These are phyloP conservation scores for Chrysemys picta DNA, from an alignment of 2,113 vertebrate species.

Conservation along the genomic window DNA sequence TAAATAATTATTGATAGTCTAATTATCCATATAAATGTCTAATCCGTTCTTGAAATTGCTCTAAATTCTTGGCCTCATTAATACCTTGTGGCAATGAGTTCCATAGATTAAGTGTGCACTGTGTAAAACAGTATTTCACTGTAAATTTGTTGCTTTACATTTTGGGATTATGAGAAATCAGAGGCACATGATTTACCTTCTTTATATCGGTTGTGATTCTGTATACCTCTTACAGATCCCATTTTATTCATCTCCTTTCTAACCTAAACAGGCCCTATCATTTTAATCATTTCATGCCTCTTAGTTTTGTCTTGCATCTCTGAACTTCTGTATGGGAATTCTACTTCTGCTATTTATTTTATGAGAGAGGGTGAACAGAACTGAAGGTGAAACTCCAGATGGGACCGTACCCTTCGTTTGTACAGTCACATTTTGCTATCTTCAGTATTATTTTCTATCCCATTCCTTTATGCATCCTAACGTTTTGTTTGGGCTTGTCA, in stretches of 20 bases:
- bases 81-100: neutral
- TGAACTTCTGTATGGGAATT: neutral
- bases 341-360: neutral
- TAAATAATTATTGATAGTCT: neutral
- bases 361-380: neutral
- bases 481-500: neutral
- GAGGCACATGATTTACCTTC: fast-evolving
- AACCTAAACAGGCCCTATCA: neutral
- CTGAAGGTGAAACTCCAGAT: neutral
- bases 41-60: neutral
- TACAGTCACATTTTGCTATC: neutral
- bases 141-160: neutral
- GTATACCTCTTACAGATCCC: fast-evolving
- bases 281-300: slow-evolving; percentile 1
- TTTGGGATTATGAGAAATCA: neutral
- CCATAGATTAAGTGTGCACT: neutral
- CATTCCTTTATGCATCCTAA: neutral
- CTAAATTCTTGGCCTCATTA: neutral
- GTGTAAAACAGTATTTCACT: neutral
- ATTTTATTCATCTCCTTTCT: neutral
- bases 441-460: neutral
- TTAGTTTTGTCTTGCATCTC: neutral
- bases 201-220: neutral
- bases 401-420: neutral
- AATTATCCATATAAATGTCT: neutral